Conservation (phyloP, 2,113 vertebrate genomes). For the Python bivittatus region DNA sequence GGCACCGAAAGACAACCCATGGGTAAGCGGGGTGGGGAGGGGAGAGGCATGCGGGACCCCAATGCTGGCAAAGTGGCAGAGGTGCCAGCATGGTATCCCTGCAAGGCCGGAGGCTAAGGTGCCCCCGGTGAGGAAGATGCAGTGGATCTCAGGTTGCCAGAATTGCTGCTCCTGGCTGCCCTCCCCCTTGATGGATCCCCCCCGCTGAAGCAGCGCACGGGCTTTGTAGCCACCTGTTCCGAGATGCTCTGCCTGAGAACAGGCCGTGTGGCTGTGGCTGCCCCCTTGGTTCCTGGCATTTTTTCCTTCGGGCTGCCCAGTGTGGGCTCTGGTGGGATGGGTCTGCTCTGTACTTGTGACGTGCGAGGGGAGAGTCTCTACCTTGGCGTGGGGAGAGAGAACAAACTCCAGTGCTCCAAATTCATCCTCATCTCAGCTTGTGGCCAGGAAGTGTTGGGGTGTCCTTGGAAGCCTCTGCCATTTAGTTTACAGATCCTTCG, state of each 20-base stretch:
- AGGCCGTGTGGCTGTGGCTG: not conserved
- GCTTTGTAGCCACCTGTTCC: not conserved
- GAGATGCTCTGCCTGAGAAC: not conserved
- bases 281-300: not conserved
- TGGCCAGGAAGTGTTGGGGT: not conserved
- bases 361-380: too few relatives aligned
- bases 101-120: not conserved
- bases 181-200: not conserved
- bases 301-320: not conserved
- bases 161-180: not conserved
- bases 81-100: not conserved
- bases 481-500: not conserved
- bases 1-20: slow-evolving; percentile 87
- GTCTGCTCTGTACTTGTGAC: too few relatives aligned
- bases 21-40: slow-evolving; percentile 72
- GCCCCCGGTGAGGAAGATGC: not conserved
- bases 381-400: not conserved
- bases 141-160: not conserved
- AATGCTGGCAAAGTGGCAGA: not conserved
- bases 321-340: not conserved
- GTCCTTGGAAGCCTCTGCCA: not conserved
- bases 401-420: not conserved
- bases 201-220: not conserved
- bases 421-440: not conserved
- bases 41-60: not conserved